Base-by-base conservation (phyloP, 2,113 vertebrate genomes). In the Nipponia nippon region DNA sequence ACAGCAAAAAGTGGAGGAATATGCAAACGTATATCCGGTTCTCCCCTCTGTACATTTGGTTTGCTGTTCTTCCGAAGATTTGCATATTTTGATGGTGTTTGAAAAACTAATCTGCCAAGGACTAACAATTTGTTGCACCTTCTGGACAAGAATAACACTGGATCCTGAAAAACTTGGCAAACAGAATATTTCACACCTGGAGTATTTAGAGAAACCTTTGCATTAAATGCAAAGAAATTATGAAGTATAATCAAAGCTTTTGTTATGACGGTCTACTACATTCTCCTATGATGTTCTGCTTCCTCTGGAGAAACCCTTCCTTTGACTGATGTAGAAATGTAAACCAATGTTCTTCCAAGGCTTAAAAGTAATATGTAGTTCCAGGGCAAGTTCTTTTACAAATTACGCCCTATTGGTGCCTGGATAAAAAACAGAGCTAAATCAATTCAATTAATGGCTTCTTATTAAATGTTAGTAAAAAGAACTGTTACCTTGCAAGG, bases 401-500 rank as follows among this genome's bases (percentile, higher is more conserved):
- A 70, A 66, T 30, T 52, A 52, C 4, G 76, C 11, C 5, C 11
- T 61, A 14, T 49, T 73, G 65, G 3, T 40, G 19, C 3, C 16
- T 63, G 15, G 11, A 50, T 47, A 19, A 67, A 93, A 84, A 38
- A 0, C 16, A 87, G 40, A 71, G 16, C 13, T 62, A 86, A 53
- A 86, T 40, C 7, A 78, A 40, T 22, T 76, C 7, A n/a, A 29
- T 40, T 50, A 69, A 32, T 30, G 8, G 2, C 1, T 49, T 81
- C 92, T 83, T 55, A 89, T 59, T 67, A 44, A n/a, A 61, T 40
- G 3, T 27, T 53, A 73, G 14, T 46, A 66, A 81, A 77, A 85
- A 80, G 5, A n/a, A 15, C 15, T 34, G 16, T 97, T 98, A 99
- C 99, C 99, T 99, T 99, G 98, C 99, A 99, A 12, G 99, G 99